Evolutionary conservation across 2,797 vertebrate genomes (phyloP).

Genomic region (Manis crassicaudata): DNA sequence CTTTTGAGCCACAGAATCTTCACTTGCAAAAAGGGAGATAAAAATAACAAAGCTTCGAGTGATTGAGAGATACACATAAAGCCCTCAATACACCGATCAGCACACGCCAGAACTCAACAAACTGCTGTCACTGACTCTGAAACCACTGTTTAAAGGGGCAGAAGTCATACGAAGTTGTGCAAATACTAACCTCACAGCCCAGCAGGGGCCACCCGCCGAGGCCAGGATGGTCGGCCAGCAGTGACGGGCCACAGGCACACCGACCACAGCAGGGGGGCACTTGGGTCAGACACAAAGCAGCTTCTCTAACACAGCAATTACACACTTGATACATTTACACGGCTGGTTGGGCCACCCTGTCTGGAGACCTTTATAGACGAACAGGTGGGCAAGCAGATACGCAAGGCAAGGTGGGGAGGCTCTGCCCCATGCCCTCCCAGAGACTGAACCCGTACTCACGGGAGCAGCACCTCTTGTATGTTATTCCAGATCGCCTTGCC

Average conservation of each 20-base stretch:
- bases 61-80: background rate
- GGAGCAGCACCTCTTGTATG: conserved; percentile 95
- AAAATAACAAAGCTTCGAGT: background rate
- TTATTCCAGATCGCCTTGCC: conserved; percentile 98
- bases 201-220: background rate
- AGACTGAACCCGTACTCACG: conserved; percentile 87
- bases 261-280: background rate
- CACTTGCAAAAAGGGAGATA: background rate
- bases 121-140: background rate
- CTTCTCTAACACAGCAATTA: background rate
- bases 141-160: background rate
- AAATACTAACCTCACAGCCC: background rate
- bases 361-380: background rate
- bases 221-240: background rate
- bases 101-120: background rate
- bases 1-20: background rate
- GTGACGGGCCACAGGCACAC: background rate
- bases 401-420: background rate
- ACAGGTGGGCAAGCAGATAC: background rate
- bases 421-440: background rate
- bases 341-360: background rate
- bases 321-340: background rate
- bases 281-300: background rate
- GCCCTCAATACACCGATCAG: background rate
- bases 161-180: background rate